Conservation (phyloP, 2,113 vertebrate species). For the Rafetus swinhoei region DNA sequence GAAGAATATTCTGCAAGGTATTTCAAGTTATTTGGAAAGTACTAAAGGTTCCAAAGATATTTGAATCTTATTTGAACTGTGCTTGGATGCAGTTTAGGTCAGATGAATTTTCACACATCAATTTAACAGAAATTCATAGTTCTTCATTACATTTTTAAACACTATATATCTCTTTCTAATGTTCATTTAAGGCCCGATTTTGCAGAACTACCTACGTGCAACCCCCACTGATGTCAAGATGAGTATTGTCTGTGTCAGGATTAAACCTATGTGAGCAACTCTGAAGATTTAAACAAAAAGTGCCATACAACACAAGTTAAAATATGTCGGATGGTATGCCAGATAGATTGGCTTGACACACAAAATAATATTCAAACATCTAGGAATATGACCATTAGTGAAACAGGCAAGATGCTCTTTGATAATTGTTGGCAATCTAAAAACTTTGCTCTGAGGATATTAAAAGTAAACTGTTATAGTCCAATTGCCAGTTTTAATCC, state of each 20-base stretch:
- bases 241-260: constrained; percentile 27
- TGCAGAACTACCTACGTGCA: not conserved
- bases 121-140: constrained; percentile 37
- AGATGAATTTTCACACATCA: not conserved
- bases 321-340: constrained; percentile 48
- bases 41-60: not conserved
- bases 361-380: constrained; percentile 63
- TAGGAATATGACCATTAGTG: constrained; percentile 59
- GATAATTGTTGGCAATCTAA: constrained; percentile 67
- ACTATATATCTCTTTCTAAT: not conserved
- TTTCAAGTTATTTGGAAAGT: not conserved
- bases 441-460: constrained; percentile 71
- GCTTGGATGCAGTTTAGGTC: not conserved
- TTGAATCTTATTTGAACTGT: not conserved
- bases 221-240: constrained; percentile 45
- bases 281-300: constrained; percentile 60
- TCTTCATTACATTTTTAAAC: constrained; percentile 29
- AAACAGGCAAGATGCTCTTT: constrained; percentile 57
- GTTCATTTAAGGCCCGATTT: not conserved
- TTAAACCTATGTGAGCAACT: constrained; percentile 51
- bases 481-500: constrained; percentile 64
- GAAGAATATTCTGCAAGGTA: not conserved
- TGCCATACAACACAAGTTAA: constrained; percentile 65
- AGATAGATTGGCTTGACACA: constrained; percentile 54
- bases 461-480: constrained; percentile 64